Evolutionary conservation across 2,113 vertebrate genomes (phyloP), one percentile per base, ranked within the genome.

Genomic region (Platysternon megacephalum): DNA sequence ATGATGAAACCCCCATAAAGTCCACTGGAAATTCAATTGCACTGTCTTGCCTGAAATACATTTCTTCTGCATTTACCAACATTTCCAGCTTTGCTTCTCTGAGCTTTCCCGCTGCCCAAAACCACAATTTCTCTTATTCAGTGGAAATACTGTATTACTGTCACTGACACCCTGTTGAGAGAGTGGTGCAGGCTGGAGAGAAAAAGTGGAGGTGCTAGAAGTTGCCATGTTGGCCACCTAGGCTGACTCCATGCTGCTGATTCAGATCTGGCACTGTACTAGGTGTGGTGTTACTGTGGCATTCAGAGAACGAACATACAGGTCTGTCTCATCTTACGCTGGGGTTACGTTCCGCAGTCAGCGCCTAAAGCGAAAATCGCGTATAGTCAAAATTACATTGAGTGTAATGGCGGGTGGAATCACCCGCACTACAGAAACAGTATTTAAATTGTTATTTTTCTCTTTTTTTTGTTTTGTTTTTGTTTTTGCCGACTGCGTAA

Each of bases 1-100:
- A 5, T 2, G 32, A 13, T 86, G 6, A 3, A 29, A 16, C 1
- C 26, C 2, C 3, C 1, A 2, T 48, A 26, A 21, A 58, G 8
- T 1, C 51, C 5, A 0, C 2, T 3, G 35, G 39, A 58, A 44
- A 65, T 35, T 6, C 53, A 81, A 58, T 32, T 4, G 12, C 19
- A 5, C 0, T 14, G 24, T 39, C 28, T 74, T 83, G 19, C 39
- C 24, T 8, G 49, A 53, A 61, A 21, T 29, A 48, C 46, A 61
- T 42, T 22, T 1, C 19, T 28, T 11, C 2, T 1, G 9, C 28
- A 8, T 14, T 49, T 21, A 8, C 53, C 21, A 29, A 22, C 2
- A 0, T 44, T 55, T 85, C 21, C 53, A n/a, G 35, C 78, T 32
- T 76, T 16, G 22, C 12, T 83, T 65, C 13, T 0, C 35, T 74